Conservation (phyloP, 2,888 invertebrate genomes). For the Macrosiphum euphorbiae region DNA sequence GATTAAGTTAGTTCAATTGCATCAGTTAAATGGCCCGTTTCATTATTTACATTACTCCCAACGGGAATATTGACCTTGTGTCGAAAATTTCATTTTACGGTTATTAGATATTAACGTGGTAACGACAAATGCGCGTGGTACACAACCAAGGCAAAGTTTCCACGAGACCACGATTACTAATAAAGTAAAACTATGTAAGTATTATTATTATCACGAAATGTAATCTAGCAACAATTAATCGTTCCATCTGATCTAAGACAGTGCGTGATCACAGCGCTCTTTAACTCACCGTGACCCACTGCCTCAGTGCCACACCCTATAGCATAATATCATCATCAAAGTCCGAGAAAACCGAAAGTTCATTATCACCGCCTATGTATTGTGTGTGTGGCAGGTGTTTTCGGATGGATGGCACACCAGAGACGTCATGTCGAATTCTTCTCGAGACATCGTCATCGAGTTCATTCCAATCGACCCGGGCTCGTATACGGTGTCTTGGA, state of each 20-base stretch:
- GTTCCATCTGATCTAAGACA: background rate
- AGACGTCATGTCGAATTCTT: slow-evolving; percentile 69
- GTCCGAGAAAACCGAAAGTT: background rate
- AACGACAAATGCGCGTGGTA: background rate
- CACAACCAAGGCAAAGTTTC: background rate
- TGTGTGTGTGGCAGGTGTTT: slow-evolving; percentile 73
- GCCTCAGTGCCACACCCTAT: background rate
- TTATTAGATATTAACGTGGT: background rate
- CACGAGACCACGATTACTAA: background rate
- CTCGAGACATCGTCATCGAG: slow-evolving; percentile 81
- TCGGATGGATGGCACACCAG: slow-evolving; percentile 83
- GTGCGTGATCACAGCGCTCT: background rate
- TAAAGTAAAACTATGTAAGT: background rate
- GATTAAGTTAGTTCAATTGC: background rate
- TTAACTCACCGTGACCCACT: background rate
- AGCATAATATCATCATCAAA: background rate
- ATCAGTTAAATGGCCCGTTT: background rate
- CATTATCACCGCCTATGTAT: background rate
- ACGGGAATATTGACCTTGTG: background rate
- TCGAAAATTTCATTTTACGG: background rate
- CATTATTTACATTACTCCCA: background rate
- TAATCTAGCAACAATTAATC: background rate
- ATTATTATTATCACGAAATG: background rate
- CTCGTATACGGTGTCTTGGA: slow-evolving; percentile 84
- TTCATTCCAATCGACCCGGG: slow-evolving; percentile 83